phyloP scores from a whole-genome alignment of 2,797 vertebrate genomes.

The Catamblyrhynchus diadema region DNA sequence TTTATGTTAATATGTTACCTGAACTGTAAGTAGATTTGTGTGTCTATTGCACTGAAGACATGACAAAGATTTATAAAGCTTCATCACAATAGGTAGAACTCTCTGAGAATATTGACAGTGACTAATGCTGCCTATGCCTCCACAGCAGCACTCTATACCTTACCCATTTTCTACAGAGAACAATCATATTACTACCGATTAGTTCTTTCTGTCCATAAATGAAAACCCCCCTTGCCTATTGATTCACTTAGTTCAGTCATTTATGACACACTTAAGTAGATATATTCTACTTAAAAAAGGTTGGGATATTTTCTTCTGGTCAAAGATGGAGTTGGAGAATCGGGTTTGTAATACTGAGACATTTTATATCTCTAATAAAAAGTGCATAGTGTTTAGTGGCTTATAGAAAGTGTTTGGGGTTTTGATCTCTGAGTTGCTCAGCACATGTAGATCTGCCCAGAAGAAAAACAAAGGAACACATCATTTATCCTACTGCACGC shows the following conservation, averaged over 20 bases:
- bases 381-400: not conserved
- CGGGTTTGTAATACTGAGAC: not conserved
- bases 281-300: slow-evolving; percentile 19
- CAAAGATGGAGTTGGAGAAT: not conserved
- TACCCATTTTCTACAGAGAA: slow-evolving; percentile 46
- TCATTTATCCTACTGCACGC: not conserved
- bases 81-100: slow-evolving; percentile 54
- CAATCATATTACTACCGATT: slow-evolving; percentile 54
- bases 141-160: slow-evolving; percentile 62
- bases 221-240: slow-evolving; percentile 10
- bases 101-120: slow-evolving; percentile 65
- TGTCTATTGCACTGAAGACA: slow-evolving; percentile 54
- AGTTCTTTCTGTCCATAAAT: slow-evolving; percentile 46
- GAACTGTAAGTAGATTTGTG: slow-evolving; percentile 62
- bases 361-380: slow-evolving; percentile 25
- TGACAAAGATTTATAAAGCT: slow-evolving; percentile 73
- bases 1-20: slow-evolving; percentile 60
- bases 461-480: not conserved
- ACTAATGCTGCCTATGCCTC: slow-evolving; percentile 48
- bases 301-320: slow-evolving; percentile 8
- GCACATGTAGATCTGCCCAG: not conserved
- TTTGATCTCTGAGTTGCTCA: not conserved
- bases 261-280: slow-evolving; percentile 47
- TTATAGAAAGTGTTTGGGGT: not conserved
- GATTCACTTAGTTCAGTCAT: slow-evolving; percentile 52